Evolutionary conservation across 2,113 vertebrate genomes (phyloP).

Genomic region (Tragelaphus imberbis): DNA sequence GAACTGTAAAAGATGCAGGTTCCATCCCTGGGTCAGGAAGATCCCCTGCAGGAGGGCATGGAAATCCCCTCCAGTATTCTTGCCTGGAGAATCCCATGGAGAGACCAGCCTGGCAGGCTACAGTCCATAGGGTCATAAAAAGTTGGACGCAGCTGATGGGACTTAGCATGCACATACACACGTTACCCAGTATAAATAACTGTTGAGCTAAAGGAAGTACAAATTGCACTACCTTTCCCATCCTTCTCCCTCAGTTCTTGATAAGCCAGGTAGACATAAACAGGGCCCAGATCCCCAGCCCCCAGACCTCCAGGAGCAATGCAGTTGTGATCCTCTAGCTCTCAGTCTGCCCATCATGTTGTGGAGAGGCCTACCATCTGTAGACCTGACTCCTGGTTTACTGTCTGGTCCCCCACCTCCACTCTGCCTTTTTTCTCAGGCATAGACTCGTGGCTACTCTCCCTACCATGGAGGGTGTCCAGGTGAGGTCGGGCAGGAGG

Average conservation of each 20-base stretch:
- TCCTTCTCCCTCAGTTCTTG: not conserved
- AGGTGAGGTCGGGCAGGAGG: rapidly evolving
- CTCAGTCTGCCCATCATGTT: not conserved
- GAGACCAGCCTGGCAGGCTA: not conserved
- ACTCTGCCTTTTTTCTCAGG: not conserved
- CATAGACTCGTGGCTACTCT: not conserved
- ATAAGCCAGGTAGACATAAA: not conserved
- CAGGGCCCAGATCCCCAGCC: not conserved
- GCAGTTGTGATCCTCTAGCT: not conserved
- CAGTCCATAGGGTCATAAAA: not conserved
- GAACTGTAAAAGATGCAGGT: not conserved
- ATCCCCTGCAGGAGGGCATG: not conserved
- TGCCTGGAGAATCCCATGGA: not conserved
- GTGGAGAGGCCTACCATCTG: not conserved
- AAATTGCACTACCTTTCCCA: not conserved
- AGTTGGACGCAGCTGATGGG: rapidly evolving
- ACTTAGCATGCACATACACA: not conserved
- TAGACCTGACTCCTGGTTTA: not conserved
- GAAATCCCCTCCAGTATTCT: not conserved
- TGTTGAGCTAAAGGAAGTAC: not conserved
- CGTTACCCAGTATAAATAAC: not conserved
- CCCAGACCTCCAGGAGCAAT: no score
- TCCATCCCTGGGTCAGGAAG: not conserved
- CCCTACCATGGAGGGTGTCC: no score
- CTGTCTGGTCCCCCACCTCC: not conserved